Evolutionary conservation across 2,113 vertebrate genomes (phyloP), one percentile per base, ranked within the genome.

Genomic region (Neodontobutis hainanensis): DNA sequence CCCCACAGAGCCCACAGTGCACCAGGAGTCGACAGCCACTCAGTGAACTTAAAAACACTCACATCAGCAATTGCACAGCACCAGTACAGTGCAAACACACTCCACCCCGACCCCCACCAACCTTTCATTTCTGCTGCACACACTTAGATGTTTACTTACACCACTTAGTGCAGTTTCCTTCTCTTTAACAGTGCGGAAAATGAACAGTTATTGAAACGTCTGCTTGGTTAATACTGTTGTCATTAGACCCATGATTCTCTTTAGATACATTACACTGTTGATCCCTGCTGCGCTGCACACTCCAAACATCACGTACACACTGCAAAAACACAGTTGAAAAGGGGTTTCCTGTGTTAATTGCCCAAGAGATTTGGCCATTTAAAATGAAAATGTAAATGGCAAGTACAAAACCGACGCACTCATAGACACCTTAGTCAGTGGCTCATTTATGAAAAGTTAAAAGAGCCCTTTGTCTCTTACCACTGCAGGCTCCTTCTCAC

Each of bases 31-130:
- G 70, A 89, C 84, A 80, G 77, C 85, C 77, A 84, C 87, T 87
- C 82, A 71, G 70, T 77, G 80, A 88, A 90, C 76, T 83, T 87
- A 82, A 86, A 90, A 91, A 87, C 87, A 88, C 82, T 76, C 73
- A 57, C 82, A 88, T 89, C 85, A 90, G 87, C 83, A 61, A n/a
- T n/a, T n/a, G n/a, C n/a, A n/a, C 77, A 78, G 19, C 61, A 70
- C 1, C 8, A 76, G 73, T 75, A 76, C 70, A 73, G 62, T 44
- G 11, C 49, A 70, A 74, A 74, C 68, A 34, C 45, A 10, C 69
- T 78, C 60, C 11, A 0, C 12, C 59, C 19, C 34, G 6, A 65
- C 70, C 67, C 62, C 75, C 78, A 66, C 69, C 75, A 63, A 32
- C 69, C 72, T 77, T 85, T 44, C 69, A 71, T 77, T 86, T 88